These are phyloP conservation scores for Hypotaenidia philippensis DNA, from an alignment of 2,797 vertebrate genomes.

Conservation along the genomic window DNA sequence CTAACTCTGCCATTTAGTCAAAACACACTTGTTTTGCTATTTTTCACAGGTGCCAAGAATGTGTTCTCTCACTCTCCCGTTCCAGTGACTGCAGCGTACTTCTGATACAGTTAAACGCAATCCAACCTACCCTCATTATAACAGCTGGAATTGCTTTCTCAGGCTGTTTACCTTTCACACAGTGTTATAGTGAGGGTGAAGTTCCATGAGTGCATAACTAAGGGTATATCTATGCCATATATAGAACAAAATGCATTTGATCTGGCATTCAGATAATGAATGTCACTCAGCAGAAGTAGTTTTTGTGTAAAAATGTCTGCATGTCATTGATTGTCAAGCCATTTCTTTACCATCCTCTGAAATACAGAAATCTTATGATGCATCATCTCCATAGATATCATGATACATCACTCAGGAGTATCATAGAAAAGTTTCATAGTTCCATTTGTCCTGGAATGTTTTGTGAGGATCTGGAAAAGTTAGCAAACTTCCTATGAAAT, in stretches of 20 bases:
- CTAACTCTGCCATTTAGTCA: background rate
- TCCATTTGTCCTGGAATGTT: background rate
- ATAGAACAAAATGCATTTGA: slow-evolving; percentile 36
- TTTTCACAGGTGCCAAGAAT: slow-evolving; percentile 17
- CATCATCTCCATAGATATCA: background rate
- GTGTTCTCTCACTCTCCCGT: background rate
- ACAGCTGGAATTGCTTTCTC: background rate
- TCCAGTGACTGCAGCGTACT: background rate
- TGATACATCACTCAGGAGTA: background rate
- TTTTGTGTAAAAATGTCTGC: slow-evolving; percentile 11
- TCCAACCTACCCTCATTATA: background rate
- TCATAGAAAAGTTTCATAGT: background rate
- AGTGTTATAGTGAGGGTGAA: background rate
- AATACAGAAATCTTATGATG: slow-evolving; percentile 17
- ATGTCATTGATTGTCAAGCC: slow-evolving; percentile 25
- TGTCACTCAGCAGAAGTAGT: background rate
- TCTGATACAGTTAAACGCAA: background rate
- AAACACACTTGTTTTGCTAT: background rate
- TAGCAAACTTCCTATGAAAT: background rate
- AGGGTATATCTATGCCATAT: background rate
- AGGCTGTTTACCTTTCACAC: background rate
- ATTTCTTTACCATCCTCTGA: slow-evolving; percentile 32
- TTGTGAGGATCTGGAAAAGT: background rate
- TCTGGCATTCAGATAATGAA: slow-evolving; percentile 22
- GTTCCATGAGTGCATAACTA: background rate